Evolutionary conservation across 2,797 vertebrate species (phyloP), one percentile per base, ranked within the genome.

Genomic region (Garrulus glandarius): DNA sequence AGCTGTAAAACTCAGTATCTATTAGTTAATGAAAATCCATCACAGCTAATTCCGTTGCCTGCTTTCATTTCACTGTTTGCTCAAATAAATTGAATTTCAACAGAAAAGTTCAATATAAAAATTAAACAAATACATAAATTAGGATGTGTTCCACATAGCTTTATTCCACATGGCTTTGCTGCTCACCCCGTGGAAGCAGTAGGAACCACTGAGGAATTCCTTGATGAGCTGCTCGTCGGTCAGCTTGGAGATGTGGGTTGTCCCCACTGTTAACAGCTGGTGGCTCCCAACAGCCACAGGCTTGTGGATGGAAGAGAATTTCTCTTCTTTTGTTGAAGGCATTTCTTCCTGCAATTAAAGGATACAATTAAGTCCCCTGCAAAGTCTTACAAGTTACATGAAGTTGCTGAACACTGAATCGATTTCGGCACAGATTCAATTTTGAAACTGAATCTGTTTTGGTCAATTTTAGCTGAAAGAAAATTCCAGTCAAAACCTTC

Each of bases 111-210:
- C 11, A 41, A 52, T 16, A 65, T 13, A 52, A 59, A 71, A 71
- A 37, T 14, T 5, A 49, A 63, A 27, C 34, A 71, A 47, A 53
- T 8, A 16, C 11, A 41, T 12, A 50, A 85, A 80, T 11, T 5
- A 30, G 20, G 37, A 37, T 1, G 3, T 29, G 15, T 26, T 57
- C 26, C 60, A 56, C 36, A 8, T 2, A n/a, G 43, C 34, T 55
- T 87, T 67, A 41, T 50, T 17, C 24, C 6, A 32, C 1, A 1
- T 5, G 52, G 72, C 47, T 84, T 95, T 47, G 74, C 64, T 91
- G 63, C 98, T 99, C 93, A 99, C 99, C 98, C 99, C 99, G 9
- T 99, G 99, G 95, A 99, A 98, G 96, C 99, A 99, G 94, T 99
- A 99, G 3, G 99, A 99, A 53, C 99, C 99, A 60, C 99, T 99